Evolutionary conservation across 2,888 invertebrate species (phyloP).

Genomic region (Silvanus unidentatus): DNA sequence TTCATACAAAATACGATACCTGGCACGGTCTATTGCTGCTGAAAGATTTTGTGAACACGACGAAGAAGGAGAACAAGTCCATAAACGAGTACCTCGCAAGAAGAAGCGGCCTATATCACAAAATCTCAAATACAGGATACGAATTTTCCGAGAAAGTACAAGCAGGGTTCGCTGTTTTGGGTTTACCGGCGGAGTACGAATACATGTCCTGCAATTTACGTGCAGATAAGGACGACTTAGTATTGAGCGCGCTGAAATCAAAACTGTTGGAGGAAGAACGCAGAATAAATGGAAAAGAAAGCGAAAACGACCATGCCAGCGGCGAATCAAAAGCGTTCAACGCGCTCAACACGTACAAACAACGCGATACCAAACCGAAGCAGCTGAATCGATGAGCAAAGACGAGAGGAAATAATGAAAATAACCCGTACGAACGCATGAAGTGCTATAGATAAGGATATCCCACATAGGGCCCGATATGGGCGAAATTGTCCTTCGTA

Average conservation of each 20-base stretch:
- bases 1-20: conserved; percentile 4
- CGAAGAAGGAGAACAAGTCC: conserved; percentile 1
- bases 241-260: conserved; percentile 2
- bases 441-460: conserved; percentile 5
- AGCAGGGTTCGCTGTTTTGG: conserved; percentile 3
- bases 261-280: conserved; percentile 4
- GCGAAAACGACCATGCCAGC: too few species aligned
- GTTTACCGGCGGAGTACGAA: conserved; percentile 3
- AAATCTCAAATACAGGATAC: conserved; percentile 1
- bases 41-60: conserved; percentile 7
- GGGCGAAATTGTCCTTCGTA: conserved; percentile 2
- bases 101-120: conserved; percentile 5
- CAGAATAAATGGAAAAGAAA: neutral
- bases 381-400: too few species aligned
- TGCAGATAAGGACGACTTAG: neutral
- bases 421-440: conserved; percentile 2
- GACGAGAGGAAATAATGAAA: neutral
- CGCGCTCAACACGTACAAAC: too few species aligned
- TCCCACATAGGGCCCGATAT: conserved; percentile 1
- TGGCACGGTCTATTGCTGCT: conserved; percentile 3
- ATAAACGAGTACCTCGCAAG: conserved; percentile 5
- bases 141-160: conserved; percentile 7
- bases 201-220: conserved; percentile 1
- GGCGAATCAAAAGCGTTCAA: too few species aligned
- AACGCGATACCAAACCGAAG: too few species aligned